Evolutionary conservation across 2,888 invertebrate genomes (phyloP).

Genomic region (Magallana nippona): DNA sequence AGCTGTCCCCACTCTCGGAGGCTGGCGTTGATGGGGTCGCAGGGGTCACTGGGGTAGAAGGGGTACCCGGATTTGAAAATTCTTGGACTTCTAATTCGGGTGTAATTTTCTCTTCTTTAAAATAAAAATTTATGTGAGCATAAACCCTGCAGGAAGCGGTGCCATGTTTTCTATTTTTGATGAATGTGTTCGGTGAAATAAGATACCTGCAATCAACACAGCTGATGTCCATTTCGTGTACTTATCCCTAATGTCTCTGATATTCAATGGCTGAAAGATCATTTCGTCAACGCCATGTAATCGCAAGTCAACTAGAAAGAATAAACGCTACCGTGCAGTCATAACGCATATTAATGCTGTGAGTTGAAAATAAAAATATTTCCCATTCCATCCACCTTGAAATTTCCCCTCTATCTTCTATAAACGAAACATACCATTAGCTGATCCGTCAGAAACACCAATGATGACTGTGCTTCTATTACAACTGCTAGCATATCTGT

Average conservation of each 20-base stretch:
- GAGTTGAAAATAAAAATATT: no score
- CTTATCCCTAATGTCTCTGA: constrained; percentile 54
- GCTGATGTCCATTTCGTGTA: constrained; percentile 61
- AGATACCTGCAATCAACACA: constrained; percentile 50
- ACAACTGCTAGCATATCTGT: constrained; percentile 61
- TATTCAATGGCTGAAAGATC: constrained; percentile 57
- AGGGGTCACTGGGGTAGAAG: constrained; percentile 57
- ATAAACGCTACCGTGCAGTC: not conserved
- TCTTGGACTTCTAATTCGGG: not conserved
- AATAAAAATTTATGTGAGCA: not conserved
- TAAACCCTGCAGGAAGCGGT: not conserved
- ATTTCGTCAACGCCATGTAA: constrained; percentile 66
- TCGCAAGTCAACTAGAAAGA: constrained; percentile 57
- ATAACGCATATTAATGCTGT: no score
- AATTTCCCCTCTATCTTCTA: no score
- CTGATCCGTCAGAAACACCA: constrained; percentile 54
- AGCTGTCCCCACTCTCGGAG: constrained; percentile 11
- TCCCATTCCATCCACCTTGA: no score
- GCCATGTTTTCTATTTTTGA: not conserved
- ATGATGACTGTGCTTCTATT: constrained; percentile 58
- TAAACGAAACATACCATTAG: not conserved
- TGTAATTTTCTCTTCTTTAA: not conserved
- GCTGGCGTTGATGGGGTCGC: constrained; percentile 54
- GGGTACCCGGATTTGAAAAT: constrained; percentile 45
- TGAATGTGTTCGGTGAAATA: not conserved